phyloP scores from a whole-genome alignment of 1,140 invertebrate species.

The Himalopsyche phryganea region DNA sequence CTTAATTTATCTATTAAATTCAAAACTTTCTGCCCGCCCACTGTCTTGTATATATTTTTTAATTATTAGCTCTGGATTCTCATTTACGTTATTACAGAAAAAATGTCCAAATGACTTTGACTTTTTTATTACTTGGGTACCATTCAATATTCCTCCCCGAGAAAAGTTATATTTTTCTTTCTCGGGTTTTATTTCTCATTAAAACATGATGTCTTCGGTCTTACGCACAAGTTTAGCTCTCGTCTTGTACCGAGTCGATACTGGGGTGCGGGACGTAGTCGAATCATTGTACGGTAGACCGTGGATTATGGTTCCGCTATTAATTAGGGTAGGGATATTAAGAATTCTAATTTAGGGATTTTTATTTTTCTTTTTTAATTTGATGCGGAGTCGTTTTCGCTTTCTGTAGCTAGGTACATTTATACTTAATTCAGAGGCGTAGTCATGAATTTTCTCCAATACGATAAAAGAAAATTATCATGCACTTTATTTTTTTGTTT shows the following conservation, averaged over 20 bases:
- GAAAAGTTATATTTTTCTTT: slow-evolving; percentile 33
- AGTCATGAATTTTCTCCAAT: no score
- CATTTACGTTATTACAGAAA: slow-evolving; percentile 21
- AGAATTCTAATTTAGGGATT: slow-evolving; percentile 35
- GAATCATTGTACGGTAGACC: slow-evolving; percentile 17
- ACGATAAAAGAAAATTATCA: no score
- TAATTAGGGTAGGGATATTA: slow-evolving; percentile 36
- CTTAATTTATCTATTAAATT: slow-evolving; percentile 21
- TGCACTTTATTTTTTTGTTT: no score
- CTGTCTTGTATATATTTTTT: slow-evolving; percentile 19
- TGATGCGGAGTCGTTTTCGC: slow-evolving; percentile 27
- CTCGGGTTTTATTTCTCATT: slow-evolving; percentile 35
- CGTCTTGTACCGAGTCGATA: background rate
- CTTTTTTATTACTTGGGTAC: slow-evolving; percentile 19
- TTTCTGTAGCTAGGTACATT: slow-evolving; percentile 23
- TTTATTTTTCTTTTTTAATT: slow-evolving; percentile 35
- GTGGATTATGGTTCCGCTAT: slow-evolving; percentile 33
- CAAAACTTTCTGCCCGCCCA: slow-evolving; percentile 5
- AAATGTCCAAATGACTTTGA: slow-evolving; percentile 29
- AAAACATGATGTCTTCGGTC: slow-evolving; percentile 26
- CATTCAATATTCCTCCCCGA: slow-evolving; percentile 27
- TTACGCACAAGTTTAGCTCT: slow-evolving; percentile 7
- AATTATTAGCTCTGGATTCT: slow-evolving; percentile 13
- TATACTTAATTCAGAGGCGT: no score
- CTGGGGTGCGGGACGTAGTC: background rate